Evolutionary conservation across 2,113 vertebrate species (phyloP).

Genomic region (Trematocara stigmaticum): DNA sequence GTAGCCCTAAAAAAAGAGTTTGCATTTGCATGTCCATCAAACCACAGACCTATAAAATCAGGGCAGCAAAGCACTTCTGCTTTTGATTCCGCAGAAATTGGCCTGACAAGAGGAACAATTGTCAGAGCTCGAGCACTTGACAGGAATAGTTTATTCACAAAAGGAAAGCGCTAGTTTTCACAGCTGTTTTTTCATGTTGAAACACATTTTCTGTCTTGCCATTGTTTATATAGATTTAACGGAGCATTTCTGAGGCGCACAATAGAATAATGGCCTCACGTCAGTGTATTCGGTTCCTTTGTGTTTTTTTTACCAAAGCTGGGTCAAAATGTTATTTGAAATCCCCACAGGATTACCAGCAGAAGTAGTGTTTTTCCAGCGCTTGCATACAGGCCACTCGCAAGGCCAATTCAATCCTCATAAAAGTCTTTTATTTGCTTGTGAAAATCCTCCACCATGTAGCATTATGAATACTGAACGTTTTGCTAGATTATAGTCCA

Average conservation of each 20-base stretch:
- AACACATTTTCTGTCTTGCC: neutral
- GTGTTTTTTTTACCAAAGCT: neutral
- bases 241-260: neutral
- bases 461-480: neutral
- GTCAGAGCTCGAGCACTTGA: neutral
- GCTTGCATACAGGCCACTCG: neutral
- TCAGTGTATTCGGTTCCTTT: neutral
- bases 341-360: conserved; percentile 24
- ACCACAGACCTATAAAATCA: neutral
- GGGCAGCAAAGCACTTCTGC: neutral
- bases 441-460: neutral
- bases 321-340: conserved; percentile 28
- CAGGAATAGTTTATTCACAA: neutral
- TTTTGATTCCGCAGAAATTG: neutral
- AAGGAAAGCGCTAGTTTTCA: neutral
- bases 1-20: neutral
- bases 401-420: conserved; percentile 7
- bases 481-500: neutral
- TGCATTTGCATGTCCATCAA: neutral
- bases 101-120: neutral
- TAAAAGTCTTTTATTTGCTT: neutral
- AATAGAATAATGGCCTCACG: conserved; percentile 11
- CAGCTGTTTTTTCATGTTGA: neutral
- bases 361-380: neutral
- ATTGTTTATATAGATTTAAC: conserved; percentile 10